Evolutionary conservation across 2,113 vertebrate genomes (phyloP).

Genomic region (Elaphurus davidianus): DNA sequence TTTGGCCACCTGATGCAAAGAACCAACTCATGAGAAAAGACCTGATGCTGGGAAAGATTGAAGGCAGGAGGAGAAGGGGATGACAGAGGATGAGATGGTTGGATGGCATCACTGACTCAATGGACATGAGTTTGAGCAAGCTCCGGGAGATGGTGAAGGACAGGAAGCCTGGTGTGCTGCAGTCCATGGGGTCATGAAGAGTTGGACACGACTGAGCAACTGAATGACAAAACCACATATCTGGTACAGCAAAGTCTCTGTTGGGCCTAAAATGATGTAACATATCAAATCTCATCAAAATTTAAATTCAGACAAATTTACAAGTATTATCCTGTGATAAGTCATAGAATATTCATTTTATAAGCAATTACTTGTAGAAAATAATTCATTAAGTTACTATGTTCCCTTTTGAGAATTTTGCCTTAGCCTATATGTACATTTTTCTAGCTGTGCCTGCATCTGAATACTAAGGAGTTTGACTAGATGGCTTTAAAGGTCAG

Average conservation of each 20-base stretch:
- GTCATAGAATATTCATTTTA: background rate
- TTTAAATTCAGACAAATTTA: background rate
- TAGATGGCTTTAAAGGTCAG: background rate
- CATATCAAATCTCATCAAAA: background rate
- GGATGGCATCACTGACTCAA: background rate
- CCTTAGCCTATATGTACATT: background rate
- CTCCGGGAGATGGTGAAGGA: background rate
- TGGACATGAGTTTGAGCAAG: background rate
- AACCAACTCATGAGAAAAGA: background rate
- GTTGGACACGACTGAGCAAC: background rate
- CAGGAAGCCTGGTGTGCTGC: background rate
- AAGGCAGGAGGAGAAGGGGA: background rate
- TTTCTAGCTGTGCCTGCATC: background rate
- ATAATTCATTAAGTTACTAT: background rate
- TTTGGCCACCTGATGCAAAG: background rate
- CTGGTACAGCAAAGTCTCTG: background rate
- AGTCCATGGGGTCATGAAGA: background rate
- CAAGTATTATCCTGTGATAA: background rate
- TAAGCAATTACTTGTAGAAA: slow-evolving; percentile 1
- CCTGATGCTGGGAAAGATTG: background rate
- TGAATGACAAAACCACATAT: background rate
- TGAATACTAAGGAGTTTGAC: background rate
- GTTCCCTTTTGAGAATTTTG: background rate
- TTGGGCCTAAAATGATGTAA: background rate
- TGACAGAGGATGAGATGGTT: background rate